phyloP scores from a whole-genome alignment of 1,140 invertebrate species.

The Parapsyche elsis region DNA sequence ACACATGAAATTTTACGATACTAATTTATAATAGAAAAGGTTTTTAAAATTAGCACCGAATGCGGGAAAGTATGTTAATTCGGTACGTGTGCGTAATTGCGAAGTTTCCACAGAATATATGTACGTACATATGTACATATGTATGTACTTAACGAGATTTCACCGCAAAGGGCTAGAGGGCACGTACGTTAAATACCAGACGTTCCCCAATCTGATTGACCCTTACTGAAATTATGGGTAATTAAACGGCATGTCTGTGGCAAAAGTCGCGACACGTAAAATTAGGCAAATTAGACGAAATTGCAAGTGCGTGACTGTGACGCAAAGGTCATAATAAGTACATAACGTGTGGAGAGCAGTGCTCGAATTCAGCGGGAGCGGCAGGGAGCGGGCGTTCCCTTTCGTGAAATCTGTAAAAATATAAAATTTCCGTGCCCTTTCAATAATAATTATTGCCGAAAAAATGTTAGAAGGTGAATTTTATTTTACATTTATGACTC shows the following conservation, averaged over 20 bases:
- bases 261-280: background rate
- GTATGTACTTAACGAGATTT: background rate
- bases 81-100: background rate
- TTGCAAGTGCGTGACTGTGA: background rate
- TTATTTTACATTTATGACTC: too few relatives aligned
- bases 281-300: background rate
- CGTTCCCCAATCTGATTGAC: background rate
- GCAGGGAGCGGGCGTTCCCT: too few relatives aligned
- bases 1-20: too few relatives aligned
- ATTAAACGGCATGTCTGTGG: background rate
- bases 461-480: too few relatives aligned
- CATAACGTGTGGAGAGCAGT: too few relatives aligned
- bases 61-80: slow-evolving; percentile 7
- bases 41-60: slow-evolving; percentile 6
- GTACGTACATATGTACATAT: too few relatives aligned
- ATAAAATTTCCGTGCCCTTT: too few relatives aligned
- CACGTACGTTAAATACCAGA: slow-evolving; percentile 5
- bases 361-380: too few relatives aligned
- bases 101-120: background rate
- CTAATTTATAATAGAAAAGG: background rate
- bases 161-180: slow-evolving; percentile 19
- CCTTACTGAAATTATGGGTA: background rate
- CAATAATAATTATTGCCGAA: too few relatives aligned
- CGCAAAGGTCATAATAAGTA: background rate
- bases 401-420: too few relatives aligned